phyloP scores from a whole-genome alignment of 2,888 invertebrate species.

The Zygogramma bicolorata region DNA sequence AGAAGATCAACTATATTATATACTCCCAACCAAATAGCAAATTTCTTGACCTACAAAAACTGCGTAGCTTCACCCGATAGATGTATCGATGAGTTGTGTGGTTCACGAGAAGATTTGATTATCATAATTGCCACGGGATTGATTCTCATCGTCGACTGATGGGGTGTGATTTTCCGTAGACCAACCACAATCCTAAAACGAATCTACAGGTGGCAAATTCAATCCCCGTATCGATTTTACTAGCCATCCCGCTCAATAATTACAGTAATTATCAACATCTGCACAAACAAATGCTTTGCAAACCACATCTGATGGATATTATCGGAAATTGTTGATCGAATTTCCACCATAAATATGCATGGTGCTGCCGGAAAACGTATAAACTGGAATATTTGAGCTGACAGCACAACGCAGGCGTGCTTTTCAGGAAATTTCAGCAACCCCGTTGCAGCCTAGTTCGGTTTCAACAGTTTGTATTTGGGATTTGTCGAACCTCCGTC shows the following conservation, averaged over 20 bases:
- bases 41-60: no score
- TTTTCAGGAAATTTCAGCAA: constrained; percentile 31
- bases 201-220: constrained; percentile 16
- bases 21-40: no score
- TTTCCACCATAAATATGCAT: neutral
- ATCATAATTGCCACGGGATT: neutral
- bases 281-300: neutral
- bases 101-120: neutral
- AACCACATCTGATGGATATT: neutral
- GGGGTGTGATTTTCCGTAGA: neutral
- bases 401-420: constrained; percentile 28
- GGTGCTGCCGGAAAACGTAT: neutral
- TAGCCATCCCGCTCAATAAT: neutral
- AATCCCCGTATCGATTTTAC: constrained; percentile 7
- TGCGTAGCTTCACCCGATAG: no score
- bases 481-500: neutral
- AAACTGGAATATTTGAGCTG: neutral
- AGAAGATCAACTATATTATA: no score
- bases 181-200: neutral
- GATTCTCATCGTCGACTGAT: neutral
- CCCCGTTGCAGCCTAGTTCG: constrained; percentile 28
- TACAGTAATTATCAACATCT: neutral
- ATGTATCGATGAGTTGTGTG: no score
- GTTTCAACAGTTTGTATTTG: constrained; percentile 28
- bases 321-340: neutral